A percentile compares a stretch with the other conserved stretches of the same genome.
Evolutionary conservation across 1,140 invertebrate genomes (phyloP).

Genomic region (Conus betulinus): DNA sequence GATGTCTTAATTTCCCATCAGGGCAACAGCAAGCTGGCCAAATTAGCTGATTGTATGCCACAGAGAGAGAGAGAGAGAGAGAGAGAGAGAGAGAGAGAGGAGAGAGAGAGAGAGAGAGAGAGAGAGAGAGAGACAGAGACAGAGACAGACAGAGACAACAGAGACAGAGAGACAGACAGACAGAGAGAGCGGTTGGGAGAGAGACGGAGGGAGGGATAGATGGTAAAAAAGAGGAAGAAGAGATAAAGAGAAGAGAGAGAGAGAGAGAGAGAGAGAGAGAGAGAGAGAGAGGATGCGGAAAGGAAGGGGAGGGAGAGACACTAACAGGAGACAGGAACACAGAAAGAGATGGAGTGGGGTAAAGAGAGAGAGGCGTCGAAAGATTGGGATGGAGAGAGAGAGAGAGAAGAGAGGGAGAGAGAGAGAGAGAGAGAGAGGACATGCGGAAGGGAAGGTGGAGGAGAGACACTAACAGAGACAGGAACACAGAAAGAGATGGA

Average conservation of each 20-base stretch:
- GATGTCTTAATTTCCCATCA: too few relatives aligned
- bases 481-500: background rate
- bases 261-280: too few relatives aligned
- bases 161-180: background rate
- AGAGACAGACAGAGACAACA: background rate
- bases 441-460: too few relatives aligned
- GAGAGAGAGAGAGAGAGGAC: background rate
- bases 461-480: background rate
- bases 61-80: background rate
- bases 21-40: background rate
- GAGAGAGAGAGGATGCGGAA: background rate
- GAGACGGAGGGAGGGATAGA: background rate
- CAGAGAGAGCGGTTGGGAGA: background rate
- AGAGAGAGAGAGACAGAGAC: background rate
- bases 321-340: background rate
- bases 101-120: background rate
- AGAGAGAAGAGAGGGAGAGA: background rate
- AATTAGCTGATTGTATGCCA: background rate
- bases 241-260: background rate
- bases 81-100: background rate
- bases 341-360: background rate
- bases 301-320: background rate
- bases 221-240: background rate
- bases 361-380: background rate
- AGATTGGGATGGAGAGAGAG: background rate